Evolutionary conservation across 2,797 vertebrate genomes (phyloP).

Genomic region (Anguilla anguilla): DNA sequence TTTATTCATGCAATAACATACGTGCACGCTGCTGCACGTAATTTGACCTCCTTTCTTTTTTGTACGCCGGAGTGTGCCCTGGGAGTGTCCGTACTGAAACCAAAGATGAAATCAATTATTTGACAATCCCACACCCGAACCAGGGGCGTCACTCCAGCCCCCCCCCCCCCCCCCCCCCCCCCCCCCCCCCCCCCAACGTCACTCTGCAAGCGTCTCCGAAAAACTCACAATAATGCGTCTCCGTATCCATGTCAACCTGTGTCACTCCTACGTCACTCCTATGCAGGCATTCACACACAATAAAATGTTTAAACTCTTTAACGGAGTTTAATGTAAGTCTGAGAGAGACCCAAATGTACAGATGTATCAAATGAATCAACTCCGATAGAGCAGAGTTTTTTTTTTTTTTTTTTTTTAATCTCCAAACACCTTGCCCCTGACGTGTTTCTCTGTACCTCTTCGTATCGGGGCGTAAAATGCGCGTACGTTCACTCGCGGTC

Average conservation of each 20-base stretch:
- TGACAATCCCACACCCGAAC: constrained; percentile 74
- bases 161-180: too few species aligned
- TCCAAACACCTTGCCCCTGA: not conserved
- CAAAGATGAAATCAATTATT: constrained; percentile 76
- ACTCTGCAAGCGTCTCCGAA: constrained; percentile 59
- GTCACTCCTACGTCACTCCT: not conserved
- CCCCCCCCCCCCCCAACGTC: constrained; percentile 51
- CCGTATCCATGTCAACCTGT: not conserved
- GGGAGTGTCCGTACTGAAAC: constrained; percentile 68
- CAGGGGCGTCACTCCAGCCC: constrained; percentile 59
- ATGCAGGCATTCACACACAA: not conserved
- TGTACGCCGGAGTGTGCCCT: constrained; percentile 63
- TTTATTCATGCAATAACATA: constrained; percentile 45
- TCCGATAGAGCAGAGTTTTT: too few species aligned
- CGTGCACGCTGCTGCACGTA: not conserved
- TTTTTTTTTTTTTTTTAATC: too few species aligned
- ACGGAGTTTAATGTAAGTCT: not conserved
- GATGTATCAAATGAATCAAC: not conserved
- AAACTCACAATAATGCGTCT: constrained; percentile 54
- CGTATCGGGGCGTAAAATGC: constrained; percentile 28
- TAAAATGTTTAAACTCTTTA: not conserved
- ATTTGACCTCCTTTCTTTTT: not conserved
- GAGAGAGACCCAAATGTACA: not conserved
- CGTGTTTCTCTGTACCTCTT: not conserved
- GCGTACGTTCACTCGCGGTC: not conserved